These are phyloP conservation scores for Oreochromis spilurus DNA, from an alignment of 2,113 vertebrate species.

Conservation along the genomic window DNA sequence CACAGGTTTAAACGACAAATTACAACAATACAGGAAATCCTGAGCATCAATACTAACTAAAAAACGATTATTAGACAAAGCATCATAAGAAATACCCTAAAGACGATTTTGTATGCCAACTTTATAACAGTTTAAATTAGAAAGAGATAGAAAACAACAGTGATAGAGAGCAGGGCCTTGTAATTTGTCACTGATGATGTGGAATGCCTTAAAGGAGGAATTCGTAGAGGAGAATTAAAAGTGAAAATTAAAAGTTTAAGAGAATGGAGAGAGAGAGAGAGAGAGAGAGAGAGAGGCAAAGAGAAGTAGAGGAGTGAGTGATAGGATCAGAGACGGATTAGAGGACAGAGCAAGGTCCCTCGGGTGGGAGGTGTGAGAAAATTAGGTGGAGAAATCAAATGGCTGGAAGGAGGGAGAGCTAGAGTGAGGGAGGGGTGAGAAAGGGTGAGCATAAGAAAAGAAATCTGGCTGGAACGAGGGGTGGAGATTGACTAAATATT, in stretches of 20 bases:
- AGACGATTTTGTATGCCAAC: neutral
- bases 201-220: slow-evolving; percentile 4
- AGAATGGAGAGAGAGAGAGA: neutral
- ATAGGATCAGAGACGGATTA: neutral
- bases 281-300: neutral
- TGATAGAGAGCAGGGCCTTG: neutral
- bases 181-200: slow-evolving; percentile 18
- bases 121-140: neutral
- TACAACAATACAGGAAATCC: neutral
- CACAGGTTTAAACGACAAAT: neutral
- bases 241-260: slow-evolving; percentile 35
- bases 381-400: slow-evolving; percentile 27
- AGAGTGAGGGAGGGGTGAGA: neutral
- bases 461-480: neutral
- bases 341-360: slow-evolving; percentile 10
- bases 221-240: slow-evolving; percentile 2
- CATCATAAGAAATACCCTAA: neutral
- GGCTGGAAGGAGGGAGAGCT: neutral
- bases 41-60: neutral
- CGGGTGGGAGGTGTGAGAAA: slow-evolving; percentile 8
- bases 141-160: neutral
- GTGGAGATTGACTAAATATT: slow-evolving; percentile 3
- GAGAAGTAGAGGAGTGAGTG: neutral
- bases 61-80: neutral
- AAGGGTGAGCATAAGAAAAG: neutral